Evolutionary conservation across 2,797 vertebrate species (phyloP).

Genomic region (Fringilla coelebs): DNA sequence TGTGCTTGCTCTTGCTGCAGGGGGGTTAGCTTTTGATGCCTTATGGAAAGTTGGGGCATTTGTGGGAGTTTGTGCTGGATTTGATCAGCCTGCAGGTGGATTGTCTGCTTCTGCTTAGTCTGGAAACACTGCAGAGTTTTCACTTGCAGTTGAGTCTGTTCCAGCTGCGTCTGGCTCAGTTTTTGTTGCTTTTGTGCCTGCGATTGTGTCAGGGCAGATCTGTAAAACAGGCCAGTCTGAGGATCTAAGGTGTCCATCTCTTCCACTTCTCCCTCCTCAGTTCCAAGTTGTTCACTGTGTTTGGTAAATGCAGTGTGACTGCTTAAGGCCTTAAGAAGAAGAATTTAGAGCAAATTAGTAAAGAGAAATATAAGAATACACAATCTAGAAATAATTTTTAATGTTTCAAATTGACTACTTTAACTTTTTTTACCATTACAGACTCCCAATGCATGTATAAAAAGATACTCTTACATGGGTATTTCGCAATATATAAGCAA

Average conservation of each 20-base stretch:
- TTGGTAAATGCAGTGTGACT: conserved; percentile 82
- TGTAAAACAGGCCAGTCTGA: conserved; percentile 96
- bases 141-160: conserved; percentile 79
- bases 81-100: conserved; percentile 79
- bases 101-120: conserved; percentile 80
- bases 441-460: background rate
- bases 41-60: conserved; percentile 83
- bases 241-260: conserved; percentile 95
- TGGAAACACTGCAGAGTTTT: conserved; percentile 82
- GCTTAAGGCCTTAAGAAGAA: conserved; percentile 79
- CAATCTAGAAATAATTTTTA: background rate
- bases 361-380: background rate
- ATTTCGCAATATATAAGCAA: background rate
- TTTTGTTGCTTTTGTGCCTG: conserved; percentile 79
- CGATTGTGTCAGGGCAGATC: conserved; percentile 80
- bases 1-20: conserved; percentile 78
- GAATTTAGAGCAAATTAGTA: conserved; percentile 28
- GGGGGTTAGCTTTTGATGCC: conserved; percentile 78
- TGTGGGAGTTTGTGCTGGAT: conserved; percentile 81
- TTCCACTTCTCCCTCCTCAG: conserved; percentile 91
- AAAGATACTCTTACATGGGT: background rate
- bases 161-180: conserved; percentile 74
- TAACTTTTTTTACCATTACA: background rate
- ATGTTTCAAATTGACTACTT: background rate
- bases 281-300: conserved; percentile 79